Base-by-base conservation (phyloP, 2,797 vertebrate genomes). In the Poeciliopsis paucimaculata region DNA sequence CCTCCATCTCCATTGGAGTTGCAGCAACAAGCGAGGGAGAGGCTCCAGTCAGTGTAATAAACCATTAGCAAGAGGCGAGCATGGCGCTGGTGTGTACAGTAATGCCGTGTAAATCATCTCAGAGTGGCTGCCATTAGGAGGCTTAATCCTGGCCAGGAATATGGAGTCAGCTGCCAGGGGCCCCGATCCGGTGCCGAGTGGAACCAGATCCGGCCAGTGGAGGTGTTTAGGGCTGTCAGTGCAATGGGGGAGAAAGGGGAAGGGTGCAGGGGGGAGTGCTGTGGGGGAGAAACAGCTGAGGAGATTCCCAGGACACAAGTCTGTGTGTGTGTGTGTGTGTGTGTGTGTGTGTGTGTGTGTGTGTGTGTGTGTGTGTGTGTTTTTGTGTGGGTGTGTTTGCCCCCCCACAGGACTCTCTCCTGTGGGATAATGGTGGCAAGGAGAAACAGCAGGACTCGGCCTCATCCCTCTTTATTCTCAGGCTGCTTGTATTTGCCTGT, bases 61-160 rank as follows among this genome's bases (percentile, higher is more conserved):
- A 93, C 87, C 86, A 90, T 92, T 90, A 91, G 84, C 82, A 80
- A 51, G 86, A 79, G 87, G 86, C 81, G 89, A 86, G 90, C 76
- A 77, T 71, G 79, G 45, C 72, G 78, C 80, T 85, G 87, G 55
- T 88, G 87, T 91, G 90, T 91, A 92, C 87, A 85, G 93, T 92
- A 90, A 92, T 90, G 87, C 88, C 74, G 90, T 86, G 89, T 94
- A 93, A 95, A 92, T 93, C 90, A 94, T 92, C 87, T 90, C 88
- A 90, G 90, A 93, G 89, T 91, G 89, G 87, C 83, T 89, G 89
- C 89, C 82, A 91, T 91, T 89, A 88, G 87, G 77, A 90, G 78
- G 80, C 78, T 86, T 93, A 91, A 91, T 91, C 87, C 90, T 73
- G 77, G 77, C 78, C 86, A 90, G 82, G 79, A 93, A 93, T 90